Conservation (phyloP, 2,888 invertebrate species). For the Drosophila antonietae region DNA sequence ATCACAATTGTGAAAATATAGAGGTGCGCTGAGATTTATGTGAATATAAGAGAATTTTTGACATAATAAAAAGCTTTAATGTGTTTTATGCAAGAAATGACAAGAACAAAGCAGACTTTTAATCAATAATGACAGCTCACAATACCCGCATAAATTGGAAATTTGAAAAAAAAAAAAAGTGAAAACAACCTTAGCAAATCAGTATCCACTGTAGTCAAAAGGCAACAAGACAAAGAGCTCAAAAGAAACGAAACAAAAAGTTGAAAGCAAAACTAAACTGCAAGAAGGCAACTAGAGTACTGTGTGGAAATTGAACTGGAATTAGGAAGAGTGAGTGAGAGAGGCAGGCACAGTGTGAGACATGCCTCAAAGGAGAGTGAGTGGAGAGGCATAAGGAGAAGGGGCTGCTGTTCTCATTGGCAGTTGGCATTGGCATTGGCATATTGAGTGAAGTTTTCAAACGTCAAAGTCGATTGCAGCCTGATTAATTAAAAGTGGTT, state of each 20-base stretch:
- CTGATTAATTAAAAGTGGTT: constrained; percentile 76
- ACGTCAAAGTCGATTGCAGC: constrained; percentile 70
- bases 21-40: neutral
- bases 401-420: constrained; percentile 17
- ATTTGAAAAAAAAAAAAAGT: neutral
- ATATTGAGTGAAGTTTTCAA: constrained; percentile 58
- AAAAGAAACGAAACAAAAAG: constrained; percentile 17
- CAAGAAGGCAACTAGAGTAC: constrained; percentile 7
- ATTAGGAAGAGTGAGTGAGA: neutral
- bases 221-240: constrained; percentile 9
- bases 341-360: neutral
- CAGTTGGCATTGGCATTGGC: constrained; percentile 68
- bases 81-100: neutral
- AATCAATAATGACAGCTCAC: constrained; percentile 18
- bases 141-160: neutral
- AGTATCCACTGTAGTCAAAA: neutral
- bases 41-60: neutral
- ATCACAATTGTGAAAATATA: neutral
- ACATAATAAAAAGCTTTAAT: neutral
- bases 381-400: too few relatives aligned
- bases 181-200: neutral
- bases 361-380: neutral
- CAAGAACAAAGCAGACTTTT: neutral
- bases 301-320: neutral
- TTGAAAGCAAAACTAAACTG: constrained; percentile 20